Conservation (phyloP, 2,113 vertebrate species). For the Pygoscelis antarcticus region DNA sequence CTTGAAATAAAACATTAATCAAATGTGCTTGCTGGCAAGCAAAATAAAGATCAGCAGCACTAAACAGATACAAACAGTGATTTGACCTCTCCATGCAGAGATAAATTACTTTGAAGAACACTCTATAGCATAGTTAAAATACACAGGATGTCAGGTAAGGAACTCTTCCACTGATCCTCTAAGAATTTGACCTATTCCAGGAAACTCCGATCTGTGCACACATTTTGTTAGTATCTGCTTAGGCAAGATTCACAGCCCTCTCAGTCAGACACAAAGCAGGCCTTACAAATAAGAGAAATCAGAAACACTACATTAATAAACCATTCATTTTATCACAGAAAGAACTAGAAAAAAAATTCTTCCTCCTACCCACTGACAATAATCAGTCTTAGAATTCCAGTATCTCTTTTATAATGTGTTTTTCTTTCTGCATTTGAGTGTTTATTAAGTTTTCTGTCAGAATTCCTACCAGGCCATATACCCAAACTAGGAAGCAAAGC, state of each 20-base stretch:
- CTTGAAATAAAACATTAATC: background rate
- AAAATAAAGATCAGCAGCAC: background rate
- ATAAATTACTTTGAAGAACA: background rate
- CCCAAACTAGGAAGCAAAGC: constrained; percentile 31
- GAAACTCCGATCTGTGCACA: background rate
- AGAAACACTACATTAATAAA: background rate
- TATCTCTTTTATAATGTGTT: background rate
- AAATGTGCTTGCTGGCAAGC: background rate
- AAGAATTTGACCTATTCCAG: background rate
- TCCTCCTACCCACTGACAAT: background rate
- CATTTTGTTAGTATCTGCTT: background rate
- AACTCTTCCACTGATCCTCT: background rate
- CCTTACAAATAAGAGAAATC: background rate
- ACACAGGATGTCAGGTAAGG: background rate
- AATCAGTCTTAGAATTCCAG: background rate
- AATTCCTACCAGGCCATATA: constrained; percentile 24
- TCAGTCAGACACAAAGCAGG: background rate
- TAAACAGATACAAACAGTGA: background rate
- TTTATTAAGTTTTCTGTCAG: constrained; percentile 1
- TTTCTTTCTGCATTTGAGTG: background rate
- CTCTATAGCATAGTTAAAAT: background rate
- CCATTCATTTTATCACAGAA: background rate
- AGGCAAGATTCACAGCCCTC: background rate
- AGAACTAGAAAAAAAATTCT: background rate
- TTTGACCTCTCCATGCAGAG: background rate